Percentiles rank a stretch among this genome's conserved stretches.
Conservation (phyloP, 1,140 invertebrate genomes). For the Nasonia vitripennis region DNA sequence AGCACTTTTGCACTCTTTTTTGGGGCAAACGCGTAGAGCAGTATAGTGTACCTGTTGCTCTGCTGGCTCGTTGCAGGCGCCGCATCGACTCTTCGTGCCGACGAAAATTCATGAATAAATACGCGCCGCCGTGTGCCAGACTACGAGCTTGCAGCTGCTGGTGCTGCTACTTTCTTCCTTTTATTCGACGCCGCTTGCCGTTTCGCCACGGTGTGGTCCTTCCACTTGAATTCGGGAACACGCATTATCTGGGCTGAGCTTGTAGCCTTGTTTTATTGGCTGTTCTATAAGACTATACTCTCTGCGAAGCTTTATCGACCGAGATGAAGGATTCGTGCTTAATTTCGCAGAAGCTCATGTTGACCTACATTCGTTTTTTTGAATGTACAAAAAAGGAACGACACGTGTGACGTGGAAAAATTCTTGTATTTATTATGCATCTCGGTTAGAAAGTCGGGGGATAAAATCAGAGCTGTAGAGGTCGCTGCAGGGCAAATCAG, state of each 20-base stretch:
- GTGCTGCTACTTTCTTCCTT: neutral
- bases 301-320: no score
- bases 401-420: neutral
- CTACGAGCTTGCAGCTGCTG: neutral
- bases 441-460: neutral
- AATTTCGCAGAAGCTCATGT: no score
- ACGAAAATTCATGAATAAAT: constrained; percentile 49
- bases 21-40: neutral
- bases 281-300: no score
- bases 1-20: neutral
- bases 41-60: constrained; percentile 35
- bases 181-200: neutral
- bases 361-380: neutral
- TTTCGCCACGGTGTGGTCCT: neutral
- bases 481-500: neutral
- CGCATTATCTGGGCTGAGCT: no score
- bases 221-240: neutral
- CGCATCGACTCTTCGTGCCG: constrained; percentile 31
- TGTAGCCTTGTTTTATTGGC: no score
- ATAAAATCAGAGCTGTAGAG: constrained; percentile 25
- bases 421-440: neutral
- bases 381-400: neutral
- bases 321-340: no score
- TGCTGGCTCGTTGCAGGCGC: neutral
- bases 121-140: neutral